Conservation (phyloP, 2,113 vertebrate species). For the Hemibagrus wyckioides region DNA sequence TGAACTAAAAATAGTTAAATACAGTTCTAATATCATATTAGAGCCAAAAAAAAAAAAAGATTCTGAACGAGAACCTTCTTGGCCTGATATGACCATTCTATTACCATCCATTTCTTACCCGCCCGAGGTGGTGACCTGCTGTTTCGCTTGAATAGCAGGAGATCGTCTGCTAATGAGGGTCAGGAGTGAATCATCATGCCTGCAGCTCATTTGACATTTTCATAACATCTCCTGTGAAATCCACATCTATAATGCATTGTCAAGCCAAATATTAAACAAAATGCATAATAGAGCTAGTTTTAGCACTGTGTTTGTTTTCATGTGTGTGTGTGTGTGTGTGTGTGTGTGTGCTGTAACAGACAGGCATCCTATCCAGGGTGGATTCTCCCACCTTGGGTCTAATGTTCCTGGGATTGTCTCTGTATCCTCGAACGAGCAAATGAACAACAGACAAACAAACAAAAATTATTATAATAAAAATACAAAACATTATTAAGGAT, state of each 20-base stretch:
- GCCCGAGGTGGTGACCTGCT: slow-evolving; percentile 2
- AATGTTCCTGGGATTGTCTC: neutral
- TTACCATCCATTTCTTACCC: slow-evolving; percentile 6
- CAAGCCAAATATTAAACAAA: slow-evolving; percentile 20
- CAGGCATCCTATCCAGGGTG: neutral
- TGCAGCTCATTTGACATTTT: slow-evolving; percentile 38
- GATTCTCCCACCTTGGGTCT: neutral
- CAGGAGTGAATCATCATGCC: slow-evolving; percentile 39
- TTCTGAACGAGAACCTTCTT: neutral
- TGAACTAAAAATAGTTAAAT: neutral
- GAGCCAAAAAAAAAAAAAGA: no score
- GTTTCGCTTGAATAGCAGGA: slow-evolving; percentile 17
- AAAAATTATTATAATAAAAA: neutral
- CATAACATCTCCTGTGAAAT: slow-evolving; percentile 29
- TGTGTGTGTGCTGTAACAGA: neutral
- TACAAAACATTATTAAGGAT: neutral
- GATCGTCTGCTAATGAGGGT: slow-evolving; percentile 37
- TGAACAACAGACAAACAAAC: no score
- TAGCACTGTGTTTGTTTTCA: neutral
- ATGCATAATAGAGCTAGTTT: slow-evolving; percentile 9
- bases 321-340: neutral
- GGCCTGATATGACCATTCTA: neutral
- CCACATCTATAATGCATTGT: slow-evolving; percentile 31
- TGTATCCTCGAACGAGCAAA: no score
- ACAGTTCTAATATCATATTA: neutral